A percentile compares a stretch with the other conserved stretches of the same genome.
Evolutionary conservation across 2,113 vertebrate species (phyloP).

Genomic region (Bambusicola thoracicus): DNA sequence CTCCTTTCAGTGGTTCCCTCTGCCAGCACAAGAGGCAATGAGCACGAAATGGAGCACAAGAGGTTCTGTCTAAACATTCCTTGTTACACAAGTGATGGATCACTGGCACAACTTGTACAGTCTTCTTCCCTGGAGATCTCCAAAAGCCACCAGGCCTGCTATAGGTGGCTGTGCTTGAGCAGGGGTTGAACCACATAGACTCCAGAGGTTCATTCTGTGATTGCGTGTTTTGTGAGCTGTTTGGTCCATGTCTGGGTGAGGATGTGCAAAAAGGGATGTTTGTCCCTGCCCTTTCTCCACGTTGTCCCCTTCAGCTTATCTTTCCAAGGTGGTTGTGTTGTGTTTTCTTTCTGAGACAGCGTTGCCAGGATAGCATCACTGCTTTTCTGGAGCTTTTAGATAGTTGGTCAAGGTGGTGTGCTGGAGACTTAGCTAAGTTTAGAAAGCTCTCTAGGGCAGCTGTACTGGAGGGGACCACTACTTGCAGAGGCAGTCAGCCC

Average conservation of each 20-base stretch:
- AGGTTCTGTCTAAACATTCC: not conserved
- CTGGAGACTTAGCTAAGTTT: not conserved
- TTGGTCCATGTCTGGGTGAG: accelerated
- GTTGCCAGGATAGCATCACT: accelerated
- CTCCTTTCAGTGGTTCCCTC: not conserved
- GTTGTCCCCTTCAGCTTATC: not conserved
- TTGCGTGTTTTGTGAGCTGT: not conserved
- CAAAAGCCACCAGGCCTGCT: not conserved
- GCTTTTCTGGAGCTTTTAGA: not conserved
- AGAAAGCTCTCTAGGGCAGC: not conserved
- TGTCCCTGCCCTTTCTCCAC: not conserved
- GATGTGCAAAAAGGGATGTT: not conserved
- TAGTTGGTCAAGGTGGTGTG: not conserved
- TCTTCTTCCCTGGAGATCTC: not conserved
- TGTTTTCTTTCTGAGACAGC: not conserved
- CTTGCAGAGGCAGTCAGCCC: not conserved
- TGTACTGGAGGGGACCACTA: not conserved
- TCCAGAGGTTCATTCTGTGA: not conserved
- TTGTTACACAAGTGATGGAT: not conserved
- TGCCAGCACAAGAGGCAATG: not conserved
- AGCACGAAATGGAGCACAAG: not conserved
- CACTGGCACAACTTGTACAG: not conserved
- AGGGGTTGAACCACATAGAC: not conserved
- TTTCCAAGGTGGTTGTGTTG: not conserved
- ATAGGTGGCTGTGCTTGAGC: not conserved